These are phyloP conservation scores for Eilema caniola DNA, from an alignment of 2,888 invertebrate genomes.

Conservation along the genomic window DNA sequence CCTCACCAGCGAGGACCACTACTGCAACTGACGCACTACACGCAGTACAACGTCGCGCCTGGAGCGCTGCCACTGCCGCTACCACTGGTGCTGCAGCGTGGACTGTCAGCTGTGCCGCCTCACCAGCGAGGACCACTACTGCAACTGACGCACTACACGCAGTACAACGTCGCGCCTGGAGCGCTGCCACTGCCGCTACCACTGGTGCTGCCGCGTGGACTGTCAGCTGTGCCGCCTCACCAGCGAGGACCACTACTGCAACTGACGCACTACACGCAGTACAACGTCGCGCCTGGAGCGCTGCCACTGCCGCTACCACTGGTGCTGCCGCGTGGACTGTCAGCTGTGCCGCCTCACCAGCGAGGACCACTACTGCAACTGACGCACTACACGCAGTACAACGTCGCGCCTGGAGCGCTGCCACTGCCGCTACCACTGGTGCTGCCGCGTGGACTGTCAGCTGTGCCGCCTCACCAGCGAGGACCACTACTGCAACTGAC, in stretches of 20 bases:
- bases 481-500: slow-evolving; percentile 91
- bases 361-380: slow-evolving; percentile 91
- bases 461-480: slow-evolving; percentile 91
- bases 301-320: slow-evolving; percentile 95
- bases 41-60: slow-evolving; percentile 88
- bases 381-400: slow-evolving; percentile 55
- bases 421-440: slow-evolving; percentile 95
- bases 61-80: slow-evolving; percentile 94
- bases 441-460: slow-evolving; percentile 95
- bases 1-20: slow-evolving; percentile 90
- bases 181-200: slow-evolving; percentile 94
- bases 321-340: slow-evolving; percentile 96
- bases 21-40: slow-evolving; percentile 88
- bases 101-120: slow-evolving; percentile 94
- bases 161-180: slow-evolving; percentile 90
- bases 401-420: slow-evolving; percentile 91
- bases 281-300: slow-evolving; percentile 90
- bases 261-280: slow-evolving; percentile 76
- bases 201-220: slow-evolving; percentile 95
- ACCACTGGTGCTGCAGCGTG: slow-evolving; percentile 95
- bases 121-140: slow-evolving; percentile 90
- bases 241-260: slow-evolving; percentile 91
- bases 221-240: slow-evolving; percentile 93
- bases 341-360: slow-evolving; percentile 91
- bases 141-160: slow-evolving; percentile 85